Conservation (phyloP, 2,888 invertebrate genomes). For the Acrobasis suavella region DNA sequence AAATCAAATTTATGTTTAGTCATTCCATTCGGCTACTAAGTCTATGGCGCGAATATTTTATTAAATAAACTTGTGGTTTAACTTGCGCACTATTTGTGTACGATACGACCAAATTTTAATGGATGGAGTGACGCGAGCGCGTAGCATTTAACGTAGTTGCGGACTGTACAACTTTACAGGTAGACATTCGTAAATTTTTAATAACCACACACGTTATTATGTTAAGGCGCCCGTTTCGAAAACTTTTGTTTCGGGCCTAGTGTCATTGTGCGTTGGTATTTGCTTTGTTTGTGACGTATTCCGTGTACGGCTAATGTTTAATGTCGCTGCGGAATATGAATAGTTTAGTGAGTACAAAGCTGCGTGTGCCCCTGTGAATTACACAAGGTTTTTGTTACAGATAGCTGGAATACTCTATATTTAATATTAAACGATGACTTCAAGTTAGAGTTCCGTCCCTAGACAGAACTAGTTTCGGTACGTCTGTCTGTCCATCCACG, state of each 20-base stretch:
- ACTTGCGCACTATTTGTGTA: conserved; percentile 42
- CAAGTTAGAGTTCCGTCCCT: too few species aligned
- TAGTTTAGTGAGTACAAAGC: conserved; percentile 6
- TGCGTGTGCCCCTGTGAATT: conserved; percentile 3
- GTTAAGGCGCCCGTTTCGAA: conserved; percentile 21
- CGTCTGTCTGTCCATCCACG: too few species aligned
- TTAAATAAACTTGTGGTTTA: conserved; percentile 69
- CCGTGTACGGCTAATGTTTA: conserved; percentile 10
- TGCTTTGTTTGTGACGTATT: conserved; percentile 13
- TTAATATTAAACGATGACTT: too few species aligned
- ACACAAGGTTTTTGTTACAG: background rate
- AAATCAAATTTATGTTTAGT: too few species aligned
- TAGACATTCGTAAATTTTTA: conserved; percentile 56
- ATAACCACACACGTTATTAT: conserved; percentile 37
- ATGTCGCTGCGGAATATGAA: conserved; percentile 3
- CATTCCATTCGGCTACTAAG: background rate
- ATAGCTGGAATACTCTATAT: too few species aligned
- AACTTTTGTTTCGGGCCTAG: conserved; percentile 9
- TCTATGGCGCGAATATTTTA: conserved; percentile 60
- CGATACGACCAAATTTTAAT: conserved; percentile 66
- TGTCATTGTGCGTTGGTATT: conserved; percentile 38
- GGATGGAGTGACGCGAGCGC: conserved; percentile 44
- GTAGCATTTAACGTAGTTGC: conserved; percentile 36
- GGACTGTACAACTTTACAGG: conserved; percentile 55
- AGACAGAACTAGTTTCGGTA: too few species aligned